A percentile compares a stretch with the other conserved stretches of the same genome.
These are phyloP conservation scores for Mionectes olivaceus DNA, from an alignment of 2,797 vertebrate genomes.

Conservation along the genomic window DNA sequence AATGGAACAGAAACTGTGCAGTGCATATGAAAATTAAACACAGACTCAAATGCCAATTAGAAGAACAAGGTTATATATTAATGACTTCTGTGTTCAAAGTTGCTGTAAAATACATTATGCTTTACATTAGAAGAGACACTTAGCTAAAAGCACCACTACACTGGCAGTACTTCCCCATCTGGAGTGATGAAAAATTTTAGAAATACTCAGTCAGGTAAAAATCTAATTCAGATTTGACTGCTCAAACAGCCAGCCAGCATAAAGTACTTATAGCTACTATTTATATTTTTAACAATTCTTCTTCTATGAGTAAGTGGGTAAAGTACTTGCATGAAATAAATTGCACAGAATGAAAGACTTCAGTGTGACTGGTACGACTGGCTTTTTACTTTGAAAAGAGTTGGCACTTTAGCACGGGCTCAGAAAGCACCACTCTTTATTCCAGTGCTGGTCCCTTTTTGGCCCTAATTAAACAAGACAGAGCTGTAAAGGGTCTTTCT, in stretches of 20 bases:
- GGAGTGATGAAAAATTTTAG: background rate
- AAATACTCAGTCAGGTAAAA: background rate
- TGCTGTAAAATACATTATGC: background rate
- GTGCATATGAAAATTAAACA: background rate
- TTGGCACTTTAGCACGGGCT: background rate
- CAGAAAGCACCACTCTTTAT: background rate
- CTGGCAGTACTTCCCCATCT: background rate
- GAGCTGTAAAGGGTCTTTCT: conserved; percentile 44
- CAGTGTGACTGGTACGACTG: background rate
- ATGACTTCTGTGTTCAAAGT: background rate
- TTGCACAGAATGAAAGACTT: background rate
- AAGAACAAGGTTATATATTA: background rate
- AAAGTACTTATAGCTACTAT: background rate
- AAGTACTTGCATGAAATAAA: background rate
- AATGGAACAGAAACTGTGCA: background rate
- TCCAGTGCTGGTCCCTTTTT: conserved; percentile 52
- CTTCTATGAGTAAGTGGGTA: background rate
- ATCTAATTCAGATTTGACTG: background rate
- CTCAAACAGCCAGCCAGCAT: background rate
- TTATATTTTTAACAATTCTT: background rate
- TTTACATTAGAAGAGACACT: background rate
- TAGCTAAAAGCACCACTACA: background rate
- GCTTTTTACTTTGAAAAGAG: background rate
- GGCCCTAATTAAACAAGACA: conserved; percentile 73
- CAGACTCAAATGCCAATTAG: background rate